These are phyloP conservation scores for Spondyliosoma cantharus DNA, from an alignment of 2,797 vertebrate species.

Conservation along the genomic window DNA sequence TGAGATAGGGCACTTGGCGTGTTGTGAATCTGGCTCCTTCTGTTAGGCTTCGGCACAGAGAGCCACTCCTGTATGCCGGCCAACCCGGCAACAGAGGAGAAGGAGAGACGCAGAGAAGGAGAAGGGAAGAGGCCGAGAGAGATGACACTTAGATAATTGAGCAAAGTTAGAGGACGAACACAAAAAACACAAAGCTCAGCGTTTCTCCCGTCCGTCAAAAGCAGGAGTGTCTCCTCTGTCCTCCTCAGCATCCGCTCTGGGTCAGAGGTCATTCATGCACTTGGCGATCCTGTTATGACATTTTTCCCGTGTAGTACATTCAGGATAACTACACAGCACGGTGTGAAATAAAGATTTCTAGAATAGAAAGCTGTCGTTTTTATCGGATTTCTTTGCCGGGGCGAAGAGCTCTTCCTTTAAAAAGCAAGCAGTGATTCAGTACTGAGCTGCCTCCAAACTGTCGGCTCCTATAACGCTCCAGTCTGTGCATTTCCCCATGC, in stretches of 20 bases:
- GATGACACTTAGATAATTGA: conserved; percentile 77
- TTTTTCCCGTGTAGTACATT: conserved; percentile 31
- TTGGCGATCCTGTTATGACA: conserved; percentile 12
- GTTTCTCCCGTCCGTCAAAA: conserved; percentile 66
- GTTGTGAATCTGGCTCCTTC: conserved; percentile 77
- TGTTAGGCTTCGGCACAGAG: conserved; percentile 66
- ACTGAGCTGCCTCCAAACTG: conserved; percentile 80
- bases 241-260: conserved; percentile 34
- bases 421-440: conserved; percentile 80
- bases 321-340: conserved; percentile 10
- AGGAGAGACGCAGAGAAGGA: conserved; percentile 28
- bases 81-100: conserved; percentile 53
- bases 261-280: conserved; percentile 59
- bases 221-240: conserved; percentile 49
- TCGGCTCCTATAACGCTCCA: conserved; percentile 80
- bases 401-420: conserved; percentile 65
- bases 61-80: conserved; percentile 63
- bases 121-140: conserved; percentile 44
- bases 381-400: conserved; percentile 55
- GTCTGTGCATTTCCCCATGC: conserved; percentile 76
- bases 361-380: conserved; percentile 62
- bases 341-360: conserved; percentile 56
- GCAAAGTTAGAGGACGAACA: conserved; percentile 75
- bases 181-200: conserved; percentile 71
- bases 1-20: conserved; percentile 71